Evolutionary conservation across 92 coral and sea anemone genomes (phyloP).

Genomic region (Porites lobata): DNA sequence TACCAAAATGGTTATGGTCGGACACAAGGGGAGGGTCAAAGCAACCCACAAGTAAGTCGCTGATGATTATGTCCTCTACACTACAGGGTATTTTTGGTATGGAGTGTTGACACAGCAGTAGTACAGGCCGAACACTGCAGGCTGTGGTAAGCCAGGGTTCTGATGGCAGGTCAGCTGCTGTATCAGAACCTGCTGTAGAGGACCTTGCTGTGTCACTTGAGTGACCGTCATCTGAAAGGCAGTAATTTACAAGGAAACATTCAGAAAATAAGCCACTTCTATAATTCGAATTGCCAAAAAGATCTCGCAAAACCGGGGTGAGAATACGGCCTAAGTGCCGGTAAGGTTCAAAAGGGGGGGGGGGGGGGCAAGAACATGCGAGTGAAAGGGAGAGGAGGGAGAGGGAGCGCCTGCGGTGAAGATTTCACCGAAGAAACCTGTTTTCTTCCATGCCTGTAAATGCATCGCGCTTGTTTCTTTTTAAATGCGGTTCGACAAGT

Average conservation of each 20-base stretch:
- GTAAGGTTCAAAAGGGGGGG: background rate
- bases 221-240: slow-evolving; percentile 67
- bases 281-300: too few relatives aligned
- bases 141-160: slow-evolving; percentile 96
- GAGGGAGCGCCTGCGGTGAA: background rate
- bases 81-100: slow-evolving; percentile 91
- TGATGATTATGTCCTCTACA: slow-evolving; percentile 90
- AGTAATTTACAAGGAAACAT: too few relatives aligned
- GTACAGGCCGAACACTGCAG: slow-evolving; percentile 96
- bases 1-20: slow-evolving; percentile 82
- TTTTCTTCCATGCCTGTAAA: too few relatives aligned
- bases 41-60: slow-evolving; percentile 91
- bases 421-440: too few relatives aligned
- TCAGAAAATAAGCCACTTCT: too few relatives aligned
- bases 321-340: too few relatives aligned
- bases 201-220: slow-evolving; percentile 46
- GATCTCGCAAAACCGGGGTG: too few relatives aligned
- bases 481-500: too few relatives aligned
- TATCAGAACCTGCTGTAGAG: slow-evolving; percentile 52
- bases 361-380: background rate
- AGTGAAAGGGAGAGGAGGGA: too few relatives aligned
- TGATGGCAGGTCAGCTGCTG: slow-evolving; percentile 76
- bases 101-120: slow-evolving; percentile 86
- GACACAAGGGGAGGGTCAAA: slow-evolving; percentile 91
- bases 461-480: too few relatives aligned